Conservation (phyloP, 2,888 invertebrate genomes). For the Chymomyza procnemis region DNA sequence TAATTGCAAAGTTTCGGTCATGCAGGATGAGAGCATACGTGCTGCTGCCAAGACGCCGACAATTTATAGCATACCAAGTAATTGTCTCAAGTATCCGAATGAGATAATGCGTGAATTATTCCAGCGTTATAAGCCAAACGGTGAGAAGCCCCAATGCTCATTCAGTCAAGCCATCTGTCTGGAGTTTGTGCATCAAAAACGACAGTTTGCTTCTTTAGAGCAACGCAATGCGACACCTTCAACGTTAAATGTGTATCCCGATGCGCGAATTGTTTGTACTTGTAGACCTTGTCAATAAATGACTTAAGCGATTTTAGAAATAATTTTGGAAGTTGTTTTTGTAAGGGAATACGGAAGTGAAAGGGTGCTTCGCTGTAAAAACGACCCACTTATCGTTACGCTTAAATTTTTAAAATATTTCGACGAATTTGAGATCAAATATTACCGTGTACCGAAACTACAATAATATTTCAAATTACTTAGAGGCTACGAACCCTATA, state of each 20-base stretch:
- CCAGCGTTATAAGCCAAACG: slow-evolving; percentile 51
- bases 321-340: no score
- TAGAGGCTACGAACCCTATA: no score
- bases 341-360: no score
- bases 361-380: no score
- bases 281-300: slow-evolving; percentile 24
- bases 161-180: slow-evolving; percentile 61
- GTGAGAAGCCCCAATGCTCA: slow-evolving; percentile 50
- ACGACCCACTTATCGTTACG: no score
- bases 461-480: no score
- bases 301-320: no score
- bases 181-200: slow-evolving; percentile 53
- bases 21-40: slow-evolving; percentile 68
- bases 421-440: no score
- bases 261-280: slow-evolving; percentile 44
- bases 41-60: slow-evolving; percentile 60
- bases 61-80: slow-evolving; percentile 64
- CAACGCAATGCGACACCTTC: slow-evolving; percentile 43
- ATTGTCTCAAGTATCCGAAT: slow-evolving; percentile 64
- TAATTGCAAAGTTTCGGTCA: slow-evolving; percentile 69
- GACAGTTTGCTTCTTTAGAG: slow-evolving; percentile 56
- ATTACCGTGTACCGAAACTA: no score
- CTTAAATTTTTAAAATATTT: no score
- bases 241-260: slow-evolving; percentile 40
- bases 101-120: slow-evolving; percentile 67